Base-by-base conservation (phyloP, 2,888 invertebrate genomes). In the Tetheella fluctuosa region DNA sequence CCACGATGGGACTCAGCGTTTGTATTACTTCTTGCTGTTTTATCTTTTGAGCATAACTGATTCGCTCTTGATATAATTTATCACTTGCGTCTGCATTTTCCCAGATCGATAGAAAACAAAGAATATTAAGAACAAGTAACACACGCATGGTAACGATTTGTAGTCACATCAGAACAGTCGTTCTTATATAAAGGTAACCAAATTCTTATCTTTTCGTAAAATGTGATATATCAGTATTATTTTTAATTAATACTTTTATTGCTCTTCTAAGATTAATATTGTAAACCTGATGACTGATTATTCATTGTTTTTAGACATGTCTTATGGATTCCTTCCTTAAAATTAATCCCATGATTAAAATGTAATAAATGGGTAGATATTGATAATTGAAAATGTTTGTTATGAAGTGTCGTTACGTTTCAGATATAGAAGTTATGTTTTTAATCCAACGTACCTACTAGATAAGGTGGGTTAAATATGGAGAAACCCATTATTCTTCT, bases 51-150 rank as follows among this genome's bases (percentile, higher is more conserved):
- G 88, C 88, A 67, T 83, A 74, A 70, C 80, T 83, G 4, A 86
- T 70, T 53, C 90, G 89, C n/a, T 85, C 79, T 65, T 67, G 68
- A 67, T 87, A 88, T 86, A 86, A 89, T 55, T 86, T 73, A 15
- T 71, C 71, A 15, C 62, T 63, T 15, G 37, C 56, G 30, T 62
- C 62, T 54, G 61, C 64, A 52, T 71, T 59, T 37, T 70, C 64
- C 67, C 65, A 69, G 34, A 68, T 58, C 6, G 68, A 62, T 13
- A 68, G 60, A 28, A 74, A 58, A 56, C 68, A 74, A 23, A 85
- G 65, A 17, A 83, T 52, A 65, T 66, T 62, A 59, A 81, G 58
- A 30, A 81, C 52, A 39, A 80, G 59, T n/a, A 78, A 56, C 12
- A 56, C 62, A 62, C 74, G 76, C 85, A 86, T 86, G 64, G 60